These are phyloP conservation scores for Acropora yongei DNA, from an alignment of 64 coral and sea anemone genomes.

Conservation along the genomic window DNA sequence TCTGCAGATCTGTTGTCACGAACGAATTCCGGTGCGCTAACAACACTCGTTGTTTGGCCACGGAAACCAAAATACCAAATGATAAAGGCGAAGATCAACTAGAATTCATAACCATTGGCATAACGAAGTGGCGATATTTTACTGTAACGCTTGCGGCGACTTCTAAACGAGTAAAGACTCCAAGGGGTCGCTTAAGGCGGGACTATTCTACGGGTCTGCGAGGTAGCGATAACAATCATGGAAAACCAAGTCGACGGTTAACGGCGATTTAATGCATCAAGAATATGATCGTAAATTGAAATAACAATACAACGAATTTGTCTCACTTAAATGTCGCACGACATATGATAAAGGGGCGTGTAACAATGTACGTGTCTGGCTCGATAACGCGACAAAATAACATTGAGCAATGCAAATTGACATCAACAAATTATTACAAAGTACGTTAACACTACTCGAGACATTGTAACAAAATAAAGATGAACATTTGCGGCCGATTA, in stretches of 20 bases:
- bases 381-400: not conserved
- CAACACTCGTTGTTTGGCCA: not conserved
- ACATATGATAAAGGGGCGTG: no score
- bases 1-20: not conserved
- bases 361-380: not conserved
- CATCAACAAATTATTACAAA: not conserved
- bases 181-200: no score
- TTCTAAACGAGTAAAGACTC: no score
- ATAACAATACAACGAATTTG: no score
- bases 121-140: not conserved
- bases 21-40: no score
- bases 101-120: slow-evolving; percentile 1
- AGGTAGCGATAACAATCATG: not conserved
- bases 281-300: no score
- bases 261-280: not conserved
- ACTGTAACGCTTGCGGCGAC: not conserved
- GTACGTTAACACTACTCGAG: not conserved
- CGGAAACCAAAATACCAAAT: not conserved
- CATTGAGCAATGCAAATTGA: no score
- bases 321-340: no score
- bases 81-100: not conserved
- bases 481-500: not conserved
- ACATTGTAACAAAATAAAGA: not conserved
- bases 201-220: no score
- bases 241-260: not conserved